Evolutionary conservation across 2,797 vertebrate species (phyloP).

Genomic region (Siniperca obscura): DNA sequence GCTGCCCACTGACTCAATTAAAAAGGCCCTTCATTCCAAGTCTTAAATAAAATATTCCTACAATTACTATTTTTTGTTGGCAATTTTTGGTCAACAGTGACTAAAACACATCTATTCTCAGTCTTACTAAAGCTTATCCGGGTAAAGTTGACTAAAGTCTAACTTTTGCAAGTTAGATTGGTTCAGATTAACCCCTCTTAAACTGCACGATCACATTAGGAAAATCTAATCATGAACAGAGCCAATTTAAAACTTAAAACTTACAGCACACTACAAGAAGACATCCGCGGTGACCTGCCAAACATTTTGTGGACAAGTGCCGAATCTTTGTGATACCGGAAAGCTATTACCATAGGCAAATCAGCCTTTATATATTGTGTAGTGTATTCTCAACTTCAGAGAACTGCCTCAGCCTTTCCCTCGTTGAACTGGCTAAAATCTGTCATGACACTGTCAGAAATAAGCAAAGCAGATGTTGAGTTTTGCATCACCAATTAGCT

Average conservation of each 20-base stretch:
- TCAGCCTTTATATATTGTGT: neutral
- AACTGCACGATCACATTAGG: neutral
- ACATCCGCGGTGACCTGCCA: neutral
- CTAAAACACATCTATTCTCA: neutral
- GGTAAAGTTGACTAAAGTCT: neutral
- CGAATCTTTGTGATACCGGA: neutral
- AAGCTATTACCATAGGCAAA: neutral
- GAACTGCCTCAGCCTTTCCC: neutral
- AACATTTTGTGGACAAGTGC: neutral
- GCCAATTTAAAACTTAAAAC: neutral
- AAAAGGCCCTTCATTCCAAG: conserved; percentile 36
- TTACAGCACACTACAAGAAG: too few relatives aligned
- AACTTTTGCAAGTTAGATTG: neutral
- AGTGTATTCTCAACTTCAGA: neutral
- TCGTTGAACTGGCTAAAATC: too few relatives aligned
- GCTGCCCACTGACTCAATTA: neutral
- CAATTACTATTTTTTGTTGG: neutral
- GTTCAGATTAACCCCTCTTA: neutral
- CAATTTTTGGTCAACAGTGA: conserved; percentile 9
- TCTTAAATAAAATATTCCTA: neutral
- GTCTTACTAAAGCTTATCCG: neutral
- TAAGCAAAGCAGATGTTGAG: neutral
- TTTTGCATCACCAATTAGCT: too few relatives aligned
- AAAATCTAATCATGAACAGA: neutral
- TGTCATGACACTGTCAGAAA: neutral